Evolutionary conservation across 1,140 invertebrate genomes (phyloP).

Genomic region (Drosophila albomicans): DNA sequence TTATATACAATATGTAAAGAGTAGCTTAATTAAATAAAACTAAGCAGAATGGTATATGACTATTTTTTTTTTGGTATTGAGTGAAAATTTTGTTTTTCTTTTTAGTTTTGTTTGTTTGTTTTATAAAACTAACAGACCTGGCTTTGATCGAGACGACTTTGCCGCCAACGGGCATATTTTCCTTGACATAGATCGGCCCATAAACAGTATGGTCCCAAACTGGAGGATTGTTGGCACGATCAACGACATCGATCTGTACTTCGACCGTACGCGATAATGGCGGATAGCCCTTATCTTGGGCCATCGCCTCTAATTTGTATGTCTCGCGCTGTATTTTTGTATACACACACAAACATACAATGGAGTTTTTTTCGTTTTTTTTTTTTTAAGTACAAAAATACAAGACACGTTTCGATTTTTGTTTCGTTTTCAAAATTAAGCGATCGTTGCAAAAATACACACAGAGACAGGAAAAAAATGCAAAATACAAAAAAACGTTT

Average conservation of each 20-base stretch:
- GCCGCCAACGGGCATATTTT: conserved; percentile 97
- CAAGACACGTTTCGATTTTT: conserved; percentile 19
- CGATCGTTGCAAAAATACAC: conserved; percentile 67
- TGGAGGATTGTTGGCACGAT: conserved; percentile 98
- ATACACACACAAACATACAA: conserved; percentile 57
- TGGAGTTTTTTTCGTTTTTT: conserved; percentile 3
- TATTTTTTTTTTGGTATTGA: conserved; percentile 23
- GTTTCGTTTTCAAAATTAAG: conserved; percentile 67
- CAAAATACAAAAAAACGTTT: conserved; percentile 72
- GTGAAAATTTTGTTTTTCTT: conserved; percentile 19
- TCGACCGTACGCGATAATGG: conserved; percentile 97
- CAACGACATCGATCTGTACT: conserved; percentile 98
- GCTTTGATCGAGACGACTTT: conserved; percentile 98
- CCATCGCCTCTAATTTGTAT: conserved; percentile 98
- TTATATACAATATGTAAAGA: conserved; percentile 15
- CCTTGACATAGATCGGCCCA: conserved; percentile 98
- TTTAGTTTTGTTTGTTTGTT: conserved; percentile 40
- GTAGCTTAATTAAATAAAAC: conserved; percentile 57
- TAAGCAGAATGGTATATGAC: conserved; percentile 71
- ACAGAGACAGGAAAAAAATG: conserved; percentile 61
- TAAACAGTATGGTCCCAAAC: conserved; percentile 98
- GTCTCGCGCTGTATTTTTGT: conserved; percentile 93
- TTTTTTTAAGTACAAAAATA: conserved; percentile 57
- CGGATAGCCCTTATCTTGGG: conserved; percentile 97
- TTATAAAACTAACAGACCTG: conserved; percentile 90